Conservation (phyloP, 2,113 vertebrate species). For the Hylia prasina region DNA sequence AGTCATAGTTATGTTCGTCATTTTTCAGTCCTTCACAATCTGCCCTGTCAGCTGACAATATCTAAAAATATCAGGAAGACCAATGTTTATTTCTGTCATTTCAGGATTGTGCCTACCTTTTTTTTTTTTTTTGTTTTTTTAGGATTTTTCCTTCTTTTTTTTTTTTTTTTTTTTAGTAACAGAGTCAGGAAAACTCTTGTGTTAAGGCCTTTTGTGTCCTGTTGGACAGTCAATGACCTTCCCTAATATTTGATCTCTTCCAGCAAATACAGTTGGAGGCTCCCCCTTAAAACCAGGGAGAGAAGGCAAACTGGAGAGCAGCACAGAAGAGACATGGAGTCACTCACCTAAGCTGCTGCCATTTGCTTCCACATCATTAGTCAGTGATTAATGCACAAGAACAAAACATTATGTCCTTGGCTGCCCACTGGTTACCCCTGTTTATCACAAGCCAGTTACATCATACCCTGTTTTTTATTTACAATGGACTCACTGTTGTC, state of each 20-base stretch:
- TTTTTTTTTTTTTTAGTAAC: not conserved
- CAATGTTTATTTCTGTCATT: conserved; percentile 4
- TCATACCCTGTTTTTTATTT: conserved; percentile 3
- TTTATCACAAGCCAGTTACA: not conserved
- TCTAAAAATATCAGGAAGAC: conserved; percentile 61
- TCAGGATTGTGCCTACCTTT: not conserved
- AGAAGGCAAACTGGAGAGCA: not conserved
- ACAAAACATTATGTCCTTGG: not conserved
- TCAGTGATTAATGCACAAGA: not conserved
- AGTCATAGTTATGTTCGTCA: conserved; percentile 46
- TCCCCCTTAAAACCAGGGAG: not conserved
- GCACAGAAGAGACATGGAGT: not conserved
- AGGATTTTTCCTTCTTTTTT: not conserved
- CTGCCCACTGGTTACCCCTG: not conserved
- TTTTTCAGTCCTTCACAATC: conserved; percentile 56
- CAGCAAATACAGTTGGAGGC: not conserved
- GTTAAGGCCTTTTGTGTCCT: not conserved
- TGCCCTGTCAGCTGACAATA: conserved; percentile 51
- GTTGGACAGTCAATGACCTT: not conserved
- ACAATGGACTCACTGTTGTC: not conserved
- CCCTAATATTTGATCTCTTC: not conserved
- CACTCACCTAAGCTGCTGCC: not conserved
- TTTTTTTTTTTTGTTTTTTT: not conserved
- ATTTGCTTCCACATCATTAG: not conserved
- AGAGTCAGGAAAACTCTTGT: not conserved